These are phyloP conservation scores for Phaenicophaeus curvirostris DNA, from an alignment of 2,797 vertebrate genomes.

Conservation along the genomic window DNA sequence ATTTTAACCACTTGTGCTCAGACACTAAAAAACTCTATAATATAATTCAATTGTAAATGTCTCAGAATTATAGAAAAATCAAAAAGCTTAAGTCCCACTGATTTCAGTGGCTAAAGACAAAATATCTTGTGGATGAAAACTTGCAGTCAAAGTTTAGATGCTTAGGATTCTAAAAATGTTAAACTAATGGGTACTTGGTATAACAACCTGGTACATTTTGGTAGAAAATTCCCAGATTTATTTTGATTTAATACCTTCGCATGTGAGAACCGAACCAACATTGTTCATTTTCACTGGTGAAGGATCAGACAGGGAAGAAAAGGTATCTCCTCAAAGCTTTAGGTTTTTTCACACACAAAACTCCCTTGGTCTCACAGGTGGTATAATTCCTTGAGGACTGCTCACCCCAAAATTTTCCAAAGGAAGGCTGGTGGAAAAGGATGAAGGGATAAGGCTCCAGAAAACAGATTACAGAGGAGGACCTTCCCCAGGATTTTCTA, in stretches of 20 bases:
- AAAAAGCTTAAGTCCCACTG: neutral
- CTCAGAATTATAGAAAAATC: neutral
- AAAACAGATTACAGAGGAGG: neutral
- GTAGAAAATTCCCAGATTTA: neutral
- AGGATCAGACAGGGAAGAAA: neutral
- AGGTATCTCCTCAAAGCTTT: neutral
- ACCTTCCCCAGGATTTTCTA: neutral
- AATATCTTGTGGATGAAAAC: neutral
- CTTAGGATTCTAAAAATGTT: neutral
- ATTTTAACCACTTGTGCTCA: neutral
- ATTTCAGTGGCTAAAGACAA: neutral
- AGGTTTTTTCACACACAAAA: neutral
- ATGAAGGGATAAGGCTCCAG: neutral
- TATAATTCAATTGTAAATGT: neutral
- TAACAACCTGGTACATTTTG: neutral
- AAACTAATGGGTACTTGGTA: neutral
- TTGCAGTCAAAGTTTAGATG: neutral
- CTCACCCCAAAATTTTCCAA: neutral
- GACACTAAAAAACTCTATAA: neutral
- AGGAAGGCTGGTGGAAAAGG: neutral
- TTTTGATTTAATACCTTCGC: neutral
- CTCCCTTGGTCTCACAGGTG: neutral
- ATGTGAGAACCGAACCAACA: neutral
- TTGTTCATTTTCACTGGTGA: neutral
- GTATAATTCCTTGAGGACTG: neutral